Percentiles rank a stretch among this genome's conserved stretches.
Conservation (phyloP, 2,797 vertebrate species). For the Heterohyrax brucei region DNA sequence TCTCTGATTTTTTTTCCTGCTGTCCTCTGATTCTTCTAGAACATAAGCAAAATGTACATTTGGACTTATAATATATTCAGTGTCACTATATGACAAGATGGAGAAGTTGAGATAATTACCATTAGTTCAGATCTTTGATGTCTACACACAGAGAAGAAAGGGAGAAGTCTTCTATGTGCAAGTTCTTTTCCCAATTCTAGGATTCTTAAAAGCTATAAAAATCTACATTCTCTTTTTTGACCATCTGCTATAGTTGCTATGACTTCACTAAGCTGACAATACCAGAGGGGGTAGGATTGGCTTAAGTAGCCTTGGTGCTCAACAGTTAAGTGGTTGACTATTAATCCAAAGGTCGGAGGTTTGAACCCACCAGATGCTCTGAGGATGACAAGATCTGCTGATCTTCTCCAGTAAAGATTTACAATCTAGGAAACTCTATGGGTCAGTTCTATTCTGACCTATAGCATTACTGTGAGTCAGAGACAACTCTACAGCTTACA, state of each 20-base stretch:
- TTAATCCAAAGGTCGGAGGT: not conserved
- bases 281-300: not conserved
- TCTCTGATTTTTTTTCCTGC: not conserved
- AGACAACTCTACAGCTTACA: not conserved
- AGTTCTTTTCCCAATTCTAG: constrained; percentile 24
- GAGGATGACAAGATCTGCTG: no score
- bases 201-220: not conserved
- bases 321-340: not conserved
- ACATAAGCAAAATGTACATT: not conserved
- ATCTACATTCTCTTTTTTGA: not conserved
- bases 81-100: not conserved
- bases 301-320: not conserved
- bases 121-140: not conserved
- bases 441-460: not conserved
- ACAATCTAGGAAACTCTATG: not conserved
- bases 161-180: not conserved
- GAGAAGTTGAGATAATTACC: not conserved
- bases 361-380: not conserved
- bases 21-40: not conserved
- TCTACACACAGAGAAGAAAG: not conserved
- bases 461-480: not conserved
- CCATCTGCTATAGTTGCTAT: not conserved
- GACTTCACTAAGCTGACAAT: not conserved
- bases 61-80: not conserved
- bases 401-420: not conserved